Evolutionary conservation across 2,888 invertebrate species (phyloP), one percentile per base, ranked within the genome.

Genomic region (Panopea generosa): DNA sequence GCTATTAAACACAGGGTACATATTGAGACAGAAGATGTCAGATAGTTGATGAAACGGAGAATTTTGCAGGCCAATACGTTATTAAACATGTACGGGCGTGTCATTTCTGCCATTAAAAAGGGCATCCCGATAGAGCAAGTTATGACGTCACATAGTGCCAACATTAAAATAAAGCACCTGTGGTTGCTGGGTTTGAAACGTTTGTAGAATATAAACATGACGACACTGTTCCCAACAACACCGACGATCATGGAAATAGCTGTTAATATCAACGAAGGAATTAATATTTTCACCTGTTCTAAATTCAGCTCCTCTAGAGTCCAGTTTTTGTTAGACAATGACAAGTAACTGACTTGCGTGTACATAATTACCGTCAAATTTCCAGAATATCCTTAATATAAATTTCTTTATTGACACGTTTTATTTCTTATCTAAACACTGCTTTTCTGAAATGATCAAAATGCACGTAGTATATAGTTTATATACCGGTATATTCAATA

Each of bases 1-100:
- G 61, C 53, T 40, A 40, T 40, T 16, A 40, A 16, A 40, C 7
- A 16, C 40, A 40, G 40, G 40, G 40, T 40, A 40, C 40, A 40
- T 7, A 40, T 40, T 40, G 40, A 40, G 16, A 40, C 40, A 7
- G 9, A 40, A 16, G 40, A 11, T 7, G 40, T 40, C 9, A 40
- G 40, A 40, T 40, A 40, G 40, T 16, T 11, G 40, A 40, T 40
- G 16, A 40, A 40, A 7, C 16, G 7, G 40, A 40, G 16, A 16
- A 16, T 40, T 16, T 40, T 40, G 40, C 40, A 40, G 40, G 16
- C 16, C 9, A 40, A 40, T 7, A 16, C 16, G 16, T 7, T 16
- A 40, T 7, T 40, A 40, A 40, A 40, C 40, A 40, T 40, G 16
- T 40, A 40, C 16, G 40, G 40, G 40, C 16, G 16, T 16, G 16